Percentiles rank a stretch among this genome's conserved stretches.
phyloP scores from a whole-genome alignment of 2,113 vertebrate species.

The Amblyopsis rosae region DNA sequence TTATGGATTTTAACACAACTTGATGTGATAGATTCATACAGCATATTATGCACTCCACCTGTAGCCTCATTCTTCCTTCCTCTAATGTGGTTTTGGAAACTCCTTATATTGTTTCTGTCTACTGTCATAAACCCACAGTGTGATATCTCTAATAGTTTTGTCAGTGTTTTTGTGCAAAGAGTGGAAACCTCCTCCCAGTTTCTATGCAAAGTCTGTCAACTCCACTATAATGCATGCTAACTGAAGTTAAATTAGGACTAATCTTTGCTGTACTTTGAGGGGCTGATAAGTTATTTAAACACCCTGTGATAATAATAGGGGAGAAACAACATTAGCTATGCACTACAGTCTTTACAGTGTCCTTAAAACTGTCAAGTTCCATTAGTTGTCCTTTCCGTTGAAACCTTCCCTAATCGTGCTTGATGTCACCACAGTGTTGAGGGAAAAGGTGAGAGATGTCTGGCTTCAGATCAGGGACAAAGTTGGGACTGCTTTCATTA shows the following conservation, averaged over 20 bases:
- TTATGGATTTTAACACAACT: slow-evolving; percentile 55
- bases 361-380: slow-evolving; percentile 54
- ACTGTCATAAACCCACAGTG: slow-evolving; percentile 30
- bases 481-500: slow-evolving; percentile 49
- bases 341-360: slow-evolving; percentile 36
- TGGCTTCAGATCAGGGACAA: slow-evolving; percentile 17
- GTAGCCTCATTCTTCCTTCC: slow-evolving; percentile 15
- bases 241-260: slow-evolving; percentile 33
- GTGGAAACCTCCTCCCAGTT: slow-evolving; percentile 14
- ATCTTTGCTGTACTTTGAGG: slow-evolving; percentile 20
- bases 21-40: slow-evolving; percentile 57
- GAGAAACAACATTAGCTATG: slow-evolving; percentile 46
- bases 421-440: slow-evolving; percentile 35
- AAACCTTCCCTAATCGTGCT: slow-evolving; percentile 24
- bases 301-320: slow-evolving; percentile 49
- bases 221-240: neutral
- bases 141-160: slow-evolving; percentile 19
- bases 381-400: slow-evolving; percentile 45
- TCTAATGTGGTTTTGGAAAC: slow-evolving; percentile 45
- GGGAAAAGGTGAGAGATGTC: slow-evolving; percentile 16
- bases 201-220: neutral
- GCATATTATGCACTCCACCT: slow-evolving; percentile 47
- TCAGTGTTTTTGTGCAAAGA: slow-evolving; percentile 9
- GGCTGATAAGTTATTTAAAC: slow-evolving; percentile 31
- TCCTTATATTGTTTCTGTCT: slow-evolving; percentile 59